These are phyloP conservation scores for Epsilonema sp. DNA, from an alignment of 2,888 invertebrate genomes.

Conservation along the genomic window DNA sequence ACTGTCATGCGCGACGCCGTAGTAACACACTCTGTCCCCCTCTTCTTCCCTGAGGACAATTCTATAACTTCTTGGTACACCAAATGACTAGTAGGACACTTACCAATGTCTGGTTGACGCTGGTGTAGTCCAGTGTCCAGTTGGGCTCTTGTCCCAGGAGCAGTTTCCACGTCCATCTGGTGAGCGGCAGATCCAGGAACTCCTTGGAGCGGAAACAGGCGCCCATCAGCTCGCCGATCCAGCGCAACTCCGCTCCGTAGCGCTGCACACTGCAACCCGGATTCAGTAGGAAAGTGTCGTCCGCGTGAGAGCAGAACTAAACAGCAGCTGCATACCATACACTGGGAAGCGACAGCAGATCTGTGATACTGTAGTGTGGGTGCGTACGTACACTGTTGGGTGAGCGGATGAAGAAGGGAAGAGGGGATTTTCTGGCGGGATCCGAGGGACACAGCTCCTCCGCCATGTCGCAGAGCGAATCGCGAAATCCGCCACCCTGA, in stretches of 20 bases:
- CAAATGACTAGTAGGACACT: no score
- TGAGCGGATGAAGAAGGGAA: slow-evolving; percentile 29
- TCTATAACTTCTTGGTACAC: no score
- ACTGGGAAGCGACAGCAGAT: no score
- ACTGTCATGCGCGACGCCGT: no score
- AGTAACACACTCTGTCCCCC: no score
- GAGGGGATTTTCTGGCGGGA: slow-evolving; percentile 21
- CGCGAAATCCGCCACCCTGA: slow-evolving; percentile 32
- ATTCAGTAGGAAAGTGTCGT: slow-evolving; percentile 25
- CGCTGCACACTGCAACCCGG: slow-evolving; percentile 24
- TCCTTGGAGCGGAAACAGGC: slow-evolving; percentile 31
- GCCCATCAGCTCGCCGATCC: slow-evolving; percentile 32
- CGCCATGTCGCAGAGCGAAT: slow-evolving; percentile 31
- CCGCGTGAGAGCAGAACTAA: no score
- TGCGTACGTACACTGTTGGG: no score
- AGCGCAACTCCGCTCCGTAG: slow-evolving; percentile 27
- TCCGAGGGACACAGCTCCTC: slow-evolving; percentile 31
- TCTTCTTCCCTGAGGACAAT: no score
- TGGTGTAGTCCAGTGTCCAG: no score
- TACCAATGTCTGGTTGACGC: no score
- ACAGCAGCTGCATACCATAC: no score
- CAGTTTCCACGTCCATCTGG: not conserved
- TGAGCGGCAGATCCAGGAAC: slow-evolving; percentile 20
- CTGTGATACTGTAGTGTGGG: no score
- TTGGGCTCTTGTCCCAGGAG: not conserved